Conservation (phyloP, 2,888 invertebrate species). For the Agriopis marginaria region DNA sequence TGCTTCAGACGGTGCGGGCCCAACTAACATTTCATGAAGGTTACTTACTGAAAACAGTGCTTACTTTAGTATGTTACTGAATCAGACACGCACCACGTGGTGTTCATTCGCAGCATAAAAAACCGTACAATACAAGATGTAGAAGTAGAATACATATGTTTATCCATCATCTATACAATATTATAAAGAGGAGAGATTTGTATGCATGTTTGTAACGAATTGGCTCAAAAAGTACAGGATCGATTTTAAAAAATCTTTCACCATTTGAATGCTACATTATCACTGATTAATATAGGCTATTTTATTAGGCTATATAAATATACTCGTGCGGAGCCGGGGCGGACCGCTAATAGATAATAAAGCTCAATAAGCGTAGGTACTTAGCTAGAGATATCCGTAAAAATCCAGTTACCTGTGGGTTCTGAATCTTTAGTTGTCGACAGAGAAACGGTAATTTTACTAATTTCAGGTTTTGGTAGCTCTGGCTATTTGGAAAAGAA, state of each 20-base stretch:
- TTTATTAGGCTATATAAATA: no score
- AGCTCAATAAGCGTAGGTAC: not conserved
- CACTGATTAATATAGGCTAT: no score
- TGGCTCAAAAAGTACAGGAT: no score
- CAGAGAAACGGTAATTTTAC: conserved; percentile 40
- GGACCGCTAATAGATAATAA: not conserved
- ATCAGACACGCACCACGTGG: not conserved
- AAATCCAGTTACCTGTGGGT: conserved; percentile 45
- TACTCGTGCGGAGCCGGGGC: no score
- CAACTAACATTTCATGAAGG: conserved; percentile 45
- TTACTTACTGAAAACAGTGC: conserved; percentile 48
- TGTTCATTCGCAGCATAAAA: not conserved
- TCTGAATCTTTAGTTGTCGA: conserved; percentile 50
- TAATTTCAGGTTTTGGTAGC: conserved; percentile 39
- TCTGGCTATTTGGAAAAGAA: conserved; percentile 43
- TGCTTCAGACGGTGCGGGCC: conserved; percentile 15
- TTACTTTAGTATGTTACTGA: not conserved
- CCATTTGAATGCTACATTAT: no score
- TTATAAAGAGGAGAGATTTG: no score
- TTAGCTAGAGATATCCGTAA: not conserved
- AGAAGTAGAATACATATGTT: not conserved
- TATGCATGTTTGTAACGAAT: no score
- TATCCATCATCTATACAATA: not conserved
- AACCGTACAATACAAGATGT: no score
- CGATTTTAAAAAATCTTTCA: no score